Percentiles rank a stretch among this genome's conserved stretches.
Conservation (phyloP, 2,113 vertebrate species). For the Amphilophus citrinellus region DNA sequence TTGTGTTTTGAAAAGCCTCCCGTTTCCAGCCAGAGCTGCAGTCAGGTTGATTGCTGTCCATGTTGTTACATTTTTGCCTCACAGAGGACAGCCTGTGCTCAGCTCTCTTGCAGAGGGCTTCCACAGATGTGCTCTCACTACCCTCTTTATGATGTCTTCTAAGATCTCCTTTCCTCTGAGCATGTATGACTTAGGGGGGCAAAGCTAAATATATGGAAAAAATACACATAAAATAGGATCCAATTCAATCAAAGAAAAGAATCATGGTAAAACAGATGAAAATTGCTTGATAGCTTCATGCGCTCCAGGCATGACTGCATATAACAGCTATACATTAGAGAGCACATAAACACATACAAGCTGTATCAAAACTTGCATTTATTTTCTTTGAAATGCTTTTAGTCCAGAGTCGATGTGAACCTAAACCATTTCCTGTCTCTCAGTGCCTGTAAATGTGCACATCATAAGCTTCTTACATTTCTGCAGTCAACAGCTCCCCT, state of each 20-base stretch:
- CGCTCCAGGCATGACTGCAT: background rate
- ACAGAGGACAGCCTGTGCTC: background rate
- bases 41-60: background rate
- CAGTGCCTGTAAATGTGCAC: background rate
- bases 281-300: background rate
- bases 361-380: background rate
- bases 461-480: background rate
- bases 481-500: background rate
- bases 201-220: background rate
- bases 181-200: background rate
- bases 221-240: background rate
- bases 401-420: background rate
- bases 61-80: slow-evolving; percentile 2
- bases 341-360: background rate
- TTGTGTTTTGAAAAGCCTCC: background rate
- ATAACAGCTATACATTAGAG: background rate
- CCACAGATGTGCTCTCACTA: background rate
- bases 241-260: too few relatives aligned
- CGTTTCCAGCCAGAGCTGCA: background rate
- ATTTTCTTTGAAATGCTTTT: background rate
- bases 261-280: background rate
- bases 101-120: background rate
- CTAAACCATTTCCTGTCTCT: background rate
- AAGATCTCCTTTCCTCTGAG: background rate
- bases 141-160: background rate